phyloP scores from a whole-genome alignment of 2,113 vertebrate species.

The Hemiscyllium ocellatum region DNA sequence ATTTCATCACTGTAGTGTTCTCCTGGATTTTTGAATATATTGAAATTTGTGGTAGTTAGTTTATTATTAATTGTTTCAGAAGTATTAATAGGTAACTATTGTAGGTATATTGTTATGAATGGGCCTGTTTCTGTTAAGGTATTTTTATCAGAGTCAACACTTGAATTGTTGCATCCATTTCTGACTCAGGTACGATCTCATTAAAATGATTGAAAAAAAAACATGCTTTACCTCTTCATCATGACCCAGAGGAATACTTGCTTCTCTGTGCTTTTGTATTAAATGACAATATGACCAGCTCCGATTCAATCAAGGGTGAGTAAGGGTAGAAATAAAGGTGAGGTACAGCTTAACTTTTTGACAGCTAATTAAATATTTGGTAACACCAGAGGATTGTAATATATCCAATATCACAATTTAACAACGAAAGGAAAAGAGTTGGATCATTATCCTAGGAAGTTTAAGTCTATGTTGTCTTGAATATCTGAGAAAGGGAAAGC shows the following conservation, averaged over 20 bases:
- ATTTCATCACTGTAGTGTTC: neutral
- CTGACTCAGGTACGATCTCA: neutral
- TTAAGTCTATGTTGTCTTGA: neutral
- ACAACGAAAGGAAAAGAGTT: neutral
- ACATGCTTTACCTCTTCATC: neutral
- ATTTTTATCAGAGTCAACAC: neutral
- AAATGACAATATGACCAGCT: neutral
- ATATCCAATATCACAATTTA: conserved; percentile 11
- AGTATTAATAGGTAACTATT: neutral
- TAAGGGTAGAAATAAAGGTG: neutral
- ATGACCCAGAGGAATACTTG: neutral
- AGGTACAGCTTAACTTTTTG: conserved; percentile 2
- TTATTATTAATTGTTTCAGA: neutral
- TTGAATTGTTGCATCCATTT: neutral
- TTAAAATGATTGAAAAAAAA: conserved; percentile 22
- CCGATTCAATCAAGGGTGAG: neutral
- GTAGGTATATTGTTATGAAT: neutral
- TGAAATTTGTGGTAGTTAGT: neutral
- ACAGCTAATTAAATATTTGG: conserved; percentile 5
- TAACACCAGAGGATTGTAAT: neutral
- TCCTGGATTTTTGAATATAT: neutral
- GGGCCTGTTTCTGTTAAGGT: neutral
- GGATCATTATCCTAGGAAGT: neutral
- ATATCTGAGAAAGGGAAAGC: neutral
- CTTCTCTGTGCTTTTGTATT: neutral